Percentiles rank a stretch among this genome's conserved stretches.
phyloP scores from a whole-genome alignment of 2,888 invertebrate genomes.

The Cremastinae sp. region DNA sequence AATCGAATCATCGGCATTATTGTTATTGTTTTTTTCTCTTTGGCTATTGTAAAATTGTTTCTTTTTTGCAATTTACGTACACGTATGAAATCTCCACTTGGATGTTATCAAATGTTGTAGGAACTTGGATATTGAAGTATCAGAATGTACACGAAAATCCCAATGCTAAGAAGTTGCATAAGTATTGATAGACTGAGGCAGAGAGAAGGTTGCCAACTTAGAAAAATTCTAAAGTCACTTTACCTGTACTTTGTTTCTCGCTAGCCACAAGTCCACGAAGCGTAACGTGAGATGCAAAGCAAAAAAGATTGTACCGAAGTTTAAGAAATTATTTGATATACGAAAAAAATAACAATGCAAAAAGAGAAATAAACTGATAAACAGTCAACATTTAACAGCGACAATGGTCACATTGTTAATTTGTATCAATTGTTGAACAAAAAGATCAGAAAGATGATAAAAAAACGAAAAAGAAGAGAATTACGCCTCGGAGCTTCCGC shows the following conservation, averaged over 20 bases:
- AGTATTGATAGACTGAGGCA: slow-evolving; percentile 2
- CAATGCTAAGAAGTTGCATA: slow-evolving; percentile 11
- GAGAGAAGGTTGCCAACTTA: neutral
- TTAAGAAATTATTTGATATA: slow-evolving; percentile 29
- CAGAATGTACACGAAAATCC: slow-evolving; percentile 27
- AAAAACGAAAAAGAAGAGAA: slow-evolving; percentile 39
- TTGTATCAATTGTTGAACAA: slow-evolving; percentile 52
- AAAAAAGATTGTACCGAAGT: slow-evolving; percentile 12
- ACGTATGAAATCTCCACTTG: slow-evolving; percentile 53
- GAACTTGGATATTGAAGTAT: slow-evolving; percentile 48
- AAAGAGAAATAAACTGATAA: slow-evolving; percentile 13
- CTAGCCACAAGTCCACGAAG: neutral
- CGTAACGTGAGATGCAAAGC: neutral
- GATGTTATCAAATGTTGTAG: slow-evolving; percentile 51
- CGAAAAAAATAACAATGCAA: slow-evolving; percentile 10
- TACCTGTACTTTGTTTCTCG: slow-evolving; percentile 17
- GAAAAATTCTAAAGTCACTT: slow-evolving; percentile 21
- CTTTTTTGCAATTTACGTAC: slow-evolving; percentile 49
- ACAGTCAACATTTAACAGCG: slow-evolving; percentile 41
- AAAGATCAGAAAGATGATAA: slow-evolving; percentile 16
- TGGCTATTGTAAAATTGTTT: slow-evolving; percentile 12
- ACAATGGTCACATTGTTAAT: slow-evolving; percentile 56
- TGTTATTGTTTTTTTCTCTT: slow-evolving; percentile 44
- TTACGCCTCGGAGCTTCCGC: slow-evolving; percentile 60
- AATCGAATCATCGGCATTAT: slow-evolving; percentile 49